phyloP scores from a whole-genome alignment of 2,797 vertebrate genomes.

The Sarcoramphus papa region DNA sequence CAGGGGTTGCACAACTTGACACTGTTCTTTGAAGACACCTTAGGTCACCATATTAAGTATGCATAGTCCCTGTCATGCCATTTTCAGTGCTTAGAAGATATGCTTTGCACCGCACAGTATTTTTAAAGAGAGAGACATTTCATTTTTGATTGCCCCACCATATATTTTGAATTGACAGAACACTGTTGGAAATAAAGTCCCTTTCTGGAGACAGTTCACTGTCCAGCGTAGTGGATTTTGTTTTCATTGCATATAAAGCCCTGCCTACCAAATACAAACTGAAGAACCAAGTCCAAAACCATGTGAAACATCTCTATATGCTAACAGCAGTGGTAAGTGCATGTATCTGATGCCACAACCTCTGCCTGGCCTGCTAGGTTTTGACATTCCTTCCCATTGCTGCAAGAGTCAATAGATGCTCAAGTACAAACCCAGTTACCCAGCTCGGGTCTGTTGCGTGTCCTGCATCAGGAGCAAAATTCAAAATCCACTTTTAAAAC shows the following conservation, averaged over 20 bases:
- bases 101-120: not conserved
- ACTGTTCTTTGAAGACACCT: not conserved
- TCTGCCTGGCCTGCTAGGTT: not conserved
- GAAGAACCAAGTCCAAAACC: not conserved
- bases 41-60: not conserved
- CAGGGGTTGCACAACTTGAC: conserved; percentile 51
- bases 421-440: not conserved
- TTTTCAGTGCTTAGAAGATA: not conserved
- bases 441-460: not conserved
- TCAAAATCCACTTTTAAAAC: not conserved
- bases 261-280: not conserved
- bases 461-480: not conserved
- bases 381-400: not conserved
- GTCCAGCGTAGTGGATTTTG: not conserved
- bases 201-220: not conserved
- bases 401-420: not conserved
- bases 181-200: not conserved
- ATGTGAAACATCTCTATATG: not conserved
- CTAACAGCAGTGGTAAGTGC: not conserved
- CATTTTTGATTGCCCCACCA: not conserved
- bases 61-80: not conserved
- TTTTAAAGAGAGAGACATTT: not conserved
- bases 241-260: not conserved
- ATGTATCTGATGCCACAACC: not conserved
- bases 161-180: not conserved